These are phyloP conservation scores for Leucosticte australis DNA, from an alignment of 2,113 vertebrate genomes.

Conservation along the genomic window DNA sequence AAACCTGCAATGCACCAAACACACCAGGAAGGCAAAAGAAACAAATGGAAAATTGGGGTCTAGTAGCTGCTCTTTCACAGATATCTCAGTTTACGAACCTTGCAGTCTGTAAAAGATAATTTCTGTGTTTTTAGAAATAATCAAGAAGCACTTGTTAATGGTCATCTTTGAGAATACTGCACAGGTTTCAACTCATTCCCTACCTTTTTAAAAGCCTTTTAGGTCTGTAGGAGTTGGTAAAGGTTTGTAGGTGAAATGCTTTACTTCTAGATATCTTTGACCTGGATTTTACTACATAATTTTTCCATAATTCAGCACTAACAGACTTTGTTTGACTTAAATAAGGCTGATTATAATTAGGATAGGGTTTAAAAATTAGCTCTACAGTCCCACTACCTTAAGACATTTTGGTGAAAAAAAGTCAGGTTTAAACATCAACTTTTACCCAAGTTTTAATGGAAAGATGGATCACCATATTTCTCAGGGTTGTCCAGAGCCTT, in stretches of 20 bases:
- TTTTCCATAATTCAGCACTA: background rate
- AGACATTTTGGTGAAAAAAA: background rate
- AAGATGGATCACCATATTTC: background rate
- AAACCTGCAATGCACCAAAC: background rate
- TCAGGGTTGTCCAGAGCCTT: background rate
- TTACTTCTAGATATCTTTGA: background rate
- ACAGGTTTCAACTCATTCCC: background rate
- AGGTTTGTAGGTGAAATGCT: background rate
- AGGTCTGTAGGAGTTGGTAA: background rate
- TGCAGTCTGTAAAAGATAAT: background rate
- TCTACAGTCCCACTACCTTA: background rate
- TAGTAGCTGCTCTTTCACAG: background rate
- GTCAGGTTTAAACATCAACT: background rate
- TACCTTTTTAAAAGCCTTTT: background rate
- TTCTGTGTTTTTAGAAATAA: background rate
- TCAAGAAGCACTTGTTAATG: background rate
- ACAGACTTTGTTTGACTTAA: background rate
- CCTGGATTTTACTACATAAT: background rate
- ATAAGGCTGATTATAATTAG: background rate
- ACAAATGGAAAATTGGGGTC: background rate
- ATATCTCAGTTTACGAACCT: background rate
- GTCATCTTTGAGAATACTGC: background rate
- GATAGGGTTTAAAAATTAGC: background rate
- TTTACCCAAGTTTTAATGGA: background rate
- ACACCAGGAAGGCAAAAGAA: background rate